Evolutionary conservation across 2,113 vertebrate species (phyloP).

Genomic region (Atlantisia rogersi): DNA sequence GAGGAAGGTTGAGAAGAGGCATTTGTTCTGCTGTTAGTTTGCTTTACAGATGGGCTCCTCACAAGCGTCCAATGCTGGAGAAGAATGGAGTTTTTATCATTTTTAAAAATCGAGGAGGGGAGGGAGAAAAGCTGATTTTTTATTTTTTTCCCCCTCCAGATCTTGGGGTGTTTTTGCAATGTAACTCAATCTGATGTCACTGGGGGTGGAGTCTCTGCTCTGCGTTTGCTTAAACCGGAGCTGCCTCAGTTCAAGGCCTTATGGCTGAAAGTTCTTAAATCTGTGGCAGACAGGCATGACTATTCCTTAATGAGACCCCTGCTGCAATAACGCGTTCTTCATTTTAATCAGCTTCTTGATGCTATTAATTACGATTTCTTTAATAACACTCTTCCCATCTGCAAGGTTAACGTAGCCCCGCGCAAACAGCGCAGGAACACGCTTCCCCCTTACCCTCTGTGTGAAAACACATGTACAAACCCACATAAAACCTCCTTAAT

Average conservation of each 20-base stretch:
- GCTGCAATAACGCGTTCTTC: conserved; percentile 44
- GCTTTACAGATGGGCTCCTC: not conserved
- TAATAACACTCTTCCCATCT: conserved; percentile 36
- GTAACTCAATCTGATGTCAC: conserved; percentile 73
- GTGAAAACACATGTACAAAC: conserved; percentile 58
- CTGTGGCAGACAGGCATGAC: conserved; percentile 58
- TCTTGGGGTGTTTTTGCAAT: conserved; percentile 56
- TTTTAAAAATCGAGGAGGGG: conserved; percentile 27
- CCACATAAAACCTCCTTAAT: conserved; percentile 32
- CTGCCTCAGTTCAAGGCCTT: conserved; percentile 70
- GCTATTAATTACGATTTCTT: conserved; percentile 57
- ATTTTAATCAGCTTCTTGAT: conserved; percentile 67
- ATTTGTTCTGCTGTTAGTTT: not conserved
- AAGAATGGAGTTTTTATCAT: conserved; percentile 16
- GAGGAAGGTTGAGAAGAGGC: not conserved
- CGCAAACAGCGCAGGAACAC: not conserved
- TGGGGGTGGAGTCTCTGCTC: conserved; percentile 52
- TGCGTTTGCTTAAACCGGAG: conserved; percentile 65
- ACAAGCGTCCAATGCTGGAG: not conserved
- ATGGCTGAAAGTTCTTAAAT: conserved; percentile 70
- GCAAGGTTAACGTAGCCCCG: not conserved
- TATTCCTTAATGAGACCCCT: conserved; percentile 66
- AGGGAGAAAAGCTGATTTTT: conserved; percentile 23
- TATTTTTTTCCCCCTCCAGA: not conserved
- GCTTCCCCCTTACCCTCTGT: not conserved